Base-by-base conservation (phyloP, 1,140 invertebrate genomes). In the Hypsibius dujardini region DNA sequence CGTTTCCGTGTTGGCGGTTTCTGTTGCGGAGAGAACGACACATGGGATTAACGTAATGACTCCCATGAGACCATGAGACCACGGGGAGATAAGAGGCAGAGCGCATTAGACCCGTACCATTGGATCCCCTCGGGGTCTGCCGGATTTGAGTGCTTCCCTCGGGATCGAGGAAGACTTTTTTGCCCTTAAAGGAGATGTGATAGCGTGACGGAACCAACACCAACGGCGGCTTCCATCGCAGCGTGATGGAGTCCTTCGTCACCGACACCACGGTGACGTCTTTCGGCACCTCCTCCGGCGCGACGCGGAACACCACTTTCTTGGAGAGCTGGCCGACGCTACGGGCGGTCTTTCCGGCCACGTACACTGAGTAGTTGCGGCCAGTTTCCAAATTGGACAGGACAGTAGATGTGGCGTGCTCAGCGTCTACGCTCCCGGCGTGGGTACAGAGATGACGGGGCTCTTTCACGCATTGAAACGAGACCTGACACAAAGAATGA, bases 151-250 rank as follows among this genome's bases (percentile, higher is more conserved):
- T 90, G 77, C 92, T 88, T 14, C 90, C 90, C 75, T 92, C 88
- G 2, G 90, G 92, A 78, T 96, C 92, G 7, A 93, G 88, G 78
- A 94, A 96, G 76, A 92, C 89, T 80, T 96, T 96, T 71, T 92
- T 84, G 2, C 93, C 92, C 78, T 91, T 89, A 77, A 90, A 96
- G 1, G 88, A 88, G 69, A 97, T 87, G 82, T 84, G 74, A 7
- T 67, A 67, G 71, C 62, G 7, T 7, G 62, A 67, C 7, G 62
- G 62, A 67, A 67, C 42, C 12, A 67, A 7, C 7, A 72, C 12
- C 40, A 70, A 59, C 2, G 50, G 28, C 46, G 73, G n/a, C 71
- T 40, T 46, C 73, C 69, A 72, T 70, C 2, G n/a, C n/a, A 71
- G 72, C n/a, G 70, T 46, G 71, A 71, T 59, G 47, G 15, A 46